Base-by-base conservation (phyloP, 2,797 vertebrate genomes). In the Rallus crepitans region DNA sequence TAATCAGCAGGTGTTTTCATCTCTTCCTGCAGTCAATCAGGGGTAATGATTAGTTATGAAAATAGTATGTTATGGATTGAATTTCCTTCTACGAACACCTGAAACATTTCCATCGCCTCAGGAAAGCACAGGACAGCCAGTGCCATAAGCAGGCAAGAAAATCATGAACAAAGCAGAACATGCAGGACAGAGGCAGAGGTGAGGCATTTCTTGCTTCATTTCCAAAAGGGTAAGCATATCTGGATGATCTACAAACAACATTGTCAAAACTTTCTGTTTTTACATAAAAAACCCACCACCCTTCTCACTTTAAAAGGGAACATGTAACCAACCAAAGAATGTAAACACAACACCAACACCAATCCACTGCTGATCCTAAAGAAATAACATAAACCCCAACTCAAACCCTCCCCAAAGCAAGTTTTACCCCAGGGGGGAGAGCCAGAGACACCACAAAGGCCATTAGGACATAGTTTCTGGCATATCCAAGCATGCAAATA, bases 401-500 rank as follows among this genome's bases (percentile, higher is more conserved):
- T 81, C 20, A 72, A 89, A 56, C 27, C 11, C 17, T 61, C 23
- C 35, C 25, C 53, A 65, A 45, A 55, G 15, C 17, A 69, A 86
- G 20, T 56, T 89, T 71, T 87, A 87, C 24, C 84, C 39, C 52
- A 69, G 89, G 37, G 42, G 81, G 28, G 7, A 69, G 30, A 95
- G 45, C 25, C 70, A 81, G 65, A 85, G 68, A 64, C 56, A 87
- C 59, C 35, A 63, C 0, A 4, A 81, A 86, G 61, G 60, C 85
- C 52, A 81, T 84, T 63, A 87, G 63, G 80, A 82, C 94, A 97
- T 96, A 96, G 47, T 94, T 97, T 94, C 80, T 94, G 82, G 70
- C 82, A 68, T 93, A 94, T 56, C 91, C 89, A 96, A 95, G 84
- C 80, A 48, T 31, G n/a, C 73, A 94, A 94, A 89, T 83, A 96